phyloP scores from a whole-genome alignment of 1,140 invertebrate species.

The Homalodisca vitripennis region DNA sequence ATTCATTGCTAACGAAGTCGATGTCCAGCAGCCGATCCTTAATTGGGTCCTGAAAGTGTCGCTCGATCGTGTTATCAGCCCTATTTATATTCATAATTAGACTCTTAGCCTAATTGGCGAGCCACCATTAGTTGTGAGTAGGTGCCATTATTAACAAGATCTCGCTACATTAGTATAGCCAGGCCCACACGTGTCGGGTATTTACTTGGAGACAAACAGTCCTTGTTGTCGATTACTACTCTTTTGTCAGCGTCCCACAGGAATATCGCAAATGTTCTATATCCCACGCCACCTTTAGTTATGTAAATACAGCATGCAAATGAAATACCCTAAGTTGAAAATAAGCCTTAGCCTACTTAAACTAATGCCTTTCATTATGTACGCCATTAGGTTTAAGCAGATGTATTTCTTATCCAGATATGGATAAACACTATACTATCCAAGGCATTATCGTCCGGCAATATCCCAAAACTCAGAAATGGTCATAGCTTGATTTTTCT shows the following conservation, averaged over 20 bases:
- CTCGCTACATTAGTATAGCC: not conserved
- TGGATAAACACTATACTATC: too few species aligned
- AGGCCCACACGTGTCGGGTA: too few species aligned
- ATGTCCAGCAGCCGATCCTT: not conserved
- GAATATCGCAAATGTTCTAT: not conserved
- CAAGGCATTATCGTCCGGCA: too few species aligned
- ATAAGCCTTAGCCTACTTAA: too few species aligned
- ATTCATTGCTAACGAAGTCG: not conserved
- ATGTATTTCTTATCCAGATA: too few species aligned
- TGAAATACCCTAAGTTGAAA: too few species aligned
- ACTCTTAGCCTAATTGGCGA: not conserved
- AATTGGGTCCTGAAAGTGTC: too few species aligned
- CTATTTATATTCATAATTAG: not conserved
- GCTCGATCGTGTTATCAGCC: not conserved
- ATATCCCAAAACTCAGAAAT: too few species aligned
- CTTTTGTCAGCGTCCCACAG: not conserved
- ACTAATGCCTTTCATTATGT: too few species aligned
- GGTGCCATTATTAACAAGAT: not conserved
- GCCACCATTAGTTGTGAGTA: not conserved
- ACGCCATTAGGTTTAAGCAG: too few species aligned
- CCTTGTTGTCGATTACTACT: not conserved
- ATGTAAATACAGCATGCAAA: not conserved
- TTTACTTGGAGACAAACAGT: not conserved
- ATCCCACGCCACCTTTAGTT: too few species aligned
- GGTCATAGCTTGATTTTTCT: too few species aligned